Conservation (phyloP, 2,888 invertebrate species). For the Cerastis rubricosa region DNA sequence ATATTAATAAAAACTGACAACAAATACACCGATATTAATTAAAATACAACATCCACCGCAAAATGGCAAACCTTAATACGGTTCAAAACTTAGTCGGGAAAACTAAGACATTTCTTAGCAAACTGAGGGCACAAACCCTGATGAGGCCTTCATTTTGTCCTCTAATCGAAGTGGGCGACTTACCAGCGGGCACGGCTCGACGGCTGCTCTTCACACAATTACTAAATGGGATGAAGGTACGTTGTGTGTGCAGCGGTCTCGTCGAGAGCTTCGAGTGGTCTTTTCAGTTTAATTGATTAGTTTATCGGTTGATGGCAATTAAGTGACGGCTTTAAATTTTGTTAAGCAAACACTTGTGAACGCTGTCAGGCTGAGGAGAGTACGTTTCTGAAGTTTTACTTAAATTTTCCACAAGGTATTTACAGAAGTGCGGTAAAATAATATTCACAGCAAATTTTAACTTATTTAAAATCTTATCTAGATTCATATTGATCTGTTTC, state of each 20-base stretch:
- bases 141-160: slow-evolving; percentile 1
- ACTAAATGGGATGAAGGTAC: slow-evolving; percentile 59
- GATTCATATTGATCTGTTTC: not conserved
- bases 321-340: slow-evolving; percentile 21
- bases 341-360: slow-evolving; percentile 14
- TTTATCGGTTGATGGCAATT: slow-evolving; percentile 23
- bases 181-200: slow-evolving; percentile 37
- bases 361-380: not conserved
- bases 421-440: not conserved
- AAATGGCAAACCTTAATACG: not conserved
- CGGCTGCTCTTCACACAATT: slow-evolving; percentile 57
- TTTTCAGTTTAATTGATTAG: slow-evolving; percentile 59
- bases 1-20: not conserved
- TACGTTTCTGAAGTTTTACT: not conserved
- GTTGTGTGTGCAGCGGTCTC: not conserved
- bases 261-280: slow-evolving; percentile 24
- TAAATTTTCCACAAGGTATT: not conserved
- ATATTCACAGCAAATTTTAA: not conserved
- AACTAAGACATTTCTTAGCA: not conserved
- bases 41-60: not conserved
- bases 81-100: not conserved
- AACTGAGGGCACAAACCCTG: not conserved
- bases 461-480: not conserved
- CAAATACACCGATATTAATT: not conserved
- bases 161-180: slow-evolving; percentile 20